Percentiles rank a stretch among this genome's conserved stretches.
phyloP scores from a whole-genome alignment of 2,888 invertebrate genomes.

The Zonitis immaculata region DNA sequence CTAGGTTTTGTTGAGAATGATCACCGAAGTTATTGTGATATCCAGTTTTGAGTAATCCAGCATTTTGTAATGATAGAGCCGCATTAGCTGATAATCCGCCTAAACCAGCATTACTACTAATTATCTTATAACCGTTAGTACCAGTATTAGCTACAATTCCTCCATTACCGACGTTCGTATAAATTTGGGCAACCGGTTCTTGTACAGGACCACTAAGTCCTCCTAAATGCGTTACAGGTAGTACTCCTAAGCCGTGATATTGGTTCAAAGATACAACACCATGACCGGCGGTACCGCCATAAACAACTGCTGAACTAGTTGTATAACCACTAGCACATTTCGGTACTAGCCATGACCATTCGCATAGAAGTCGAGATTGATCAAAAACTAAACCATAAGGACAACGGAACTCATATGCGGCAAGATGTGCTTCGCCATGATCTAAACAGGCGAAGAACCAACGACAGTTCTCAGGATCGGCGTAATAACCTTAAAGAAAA shows the following conservation, averaged over 20 bases:
- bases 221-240: slow-evolving; percentile 37
- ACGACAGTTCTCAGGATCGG: slow-evolving; percentile 75
- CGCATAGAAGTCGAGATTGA: slow-evolving; percentile 63
- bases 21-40: slow-evolving; percentile 7
- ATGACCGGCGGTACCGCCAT: slow-evolving; percentile 47
- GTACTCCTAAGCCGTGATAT: slow-evolving; percentile 42
- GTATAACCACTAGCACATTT: slow-evolving; percentile 46
- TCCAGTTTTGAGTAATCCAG: slow-evolving; percentile 30
- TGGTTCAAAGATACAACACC: slow-evolving; percentile 38
- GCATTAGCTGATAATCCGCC: slow-evolving; percentile 29
- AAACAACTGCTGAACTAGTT: slow-evolving; percentile 49
- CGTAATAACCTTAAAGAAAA: slow-evolving; percentile 65
- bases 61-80: slow-evolving; percentile 29
- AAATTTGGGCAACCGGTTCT: slow-evolving; percentile 33
- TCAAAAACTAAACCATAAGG: slow-evolving; percentile 77
- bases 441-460: slow-evolving; percentile 81
- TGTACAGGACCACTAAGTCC: slow-evolving; percentile 37
- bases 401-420: slow-evolving; percentile 76
- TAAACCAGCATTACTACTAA: neutral
- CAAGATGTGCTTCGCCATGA: slow-evolving; percentile 59
- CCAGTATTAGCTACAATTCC: slow-evolving; percentile 13
- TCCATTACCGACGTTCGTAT: slow-evolving; percentile 34
- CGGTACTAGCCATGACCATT: slow-evolving; percentile 76
- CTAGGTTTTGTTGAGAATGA: neutral
- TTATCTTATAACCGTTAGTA: slow-evolving; percentile 15